Evolutionary conservation across 2,113 vertebrate species (phyloP), one percentile per base, ranked within the genome.

Genomic region (Paracanthobrama guichenoti): DNA sequence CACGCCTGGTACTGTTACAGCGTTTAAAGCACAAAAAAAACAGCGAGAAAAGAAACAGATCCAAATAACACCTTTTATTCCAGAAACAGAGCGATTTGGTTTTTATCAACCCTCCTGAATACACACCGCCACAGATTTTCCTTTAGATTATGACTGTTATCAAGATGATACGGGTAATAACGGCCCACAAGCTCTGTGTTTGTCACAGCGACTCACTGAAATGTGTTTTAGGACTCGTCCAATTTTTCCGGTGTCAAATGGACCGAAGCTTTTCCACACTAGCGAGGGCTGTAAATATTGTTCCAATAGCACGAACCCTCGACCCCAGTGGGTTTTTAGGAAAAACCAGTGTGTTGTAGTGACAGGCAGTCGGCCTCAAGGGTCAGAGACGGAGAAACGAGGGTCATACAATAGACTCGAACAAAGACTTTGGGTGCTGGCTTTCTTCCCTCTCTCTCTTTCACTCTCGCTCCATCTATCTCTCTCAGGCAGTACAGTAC

Each of bases 91-190:
- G 75, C 9, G 4, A 85, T 74, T 31, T n/a, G 79, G 53, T 76
- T 81, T 78, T 84, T 39, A 80, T 76, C 50, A 77, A 14, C 79
- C 50, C 39, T 59, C 67, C 35, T 24, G 39, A 72, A 72, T 72
- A 72, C 69, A 44, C 39, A 72, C 69, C 6, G 9, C 50, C 50
- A n/a, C 18, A 14, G 20, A n/a, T 39, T 74, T 76, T 39, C 44
- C 12, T 76, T 42, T 75, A 64, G 69, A 18, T 39, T 96, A 93
- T 95, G 95, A 95, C 94, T 94, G 93, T 96, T 94, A 94, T 85
- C 95, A 94, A 94, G 95, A 94, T 95, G 96, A 96, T 96, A 93
- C 91, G 94, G 95, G 95, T 96, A 96, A 97, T 97, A 96, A 95
- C 94, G 93, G 94, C 95, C 96, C 94, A 93, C 94, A 96, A 93